A percentile compares a stretch with the other conserved stretches of the same genome.
Conservation (phyloP, 2,888 invertebrate genomes). For the Brenthis ino region DNA sequence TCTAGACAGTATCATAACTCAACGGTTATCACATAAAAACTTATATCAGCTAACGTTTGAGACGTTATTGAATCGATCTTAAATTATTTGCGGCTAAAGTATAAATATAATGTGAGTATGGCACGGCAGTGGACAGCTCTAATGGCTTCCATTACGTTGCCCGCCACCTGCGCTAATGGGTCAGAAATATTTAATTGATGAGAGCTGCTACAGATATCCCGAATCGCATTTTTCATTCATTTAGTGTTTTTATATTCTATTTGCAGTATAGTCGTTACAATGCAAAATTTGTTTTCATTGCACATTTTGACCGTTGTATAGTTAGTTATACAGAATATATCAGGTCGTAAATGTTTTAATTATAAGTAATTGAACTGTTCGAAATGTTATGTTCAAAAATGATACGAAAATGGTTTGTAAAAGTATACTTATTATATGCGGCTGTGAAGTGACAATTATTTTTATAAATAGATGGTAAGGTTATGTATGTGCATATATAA, state of each 20-base stretch:
- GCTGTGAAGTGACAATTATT: no score
- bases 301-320: not conserved
- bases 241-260: constrained; percentile 48
- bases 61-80: constrained; percentile 22
- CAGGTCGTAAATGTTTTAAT: no score
- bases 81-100: constrained; percentile 49
- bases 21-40: not conserved
- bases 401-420: no score
- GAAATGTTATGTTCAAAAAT: no score
- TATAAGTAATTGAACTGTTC: no score
- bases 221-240: constrained; percentile 67
- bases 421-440: no score
- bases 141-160: constrained; percentile 77
- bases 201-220: constrained; percentile 62
- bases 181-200: constrained; percentile 80
- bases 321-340: not conserved
- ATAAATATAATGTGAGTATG: constrained; percentile 56
- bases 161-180: constrained; percentile 77
- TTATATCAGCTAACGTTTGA: not conserved
- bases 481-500: no score
- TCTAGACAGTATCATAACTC: not conserved
- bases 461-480: no score
- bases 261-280: constrained; percentile 29
- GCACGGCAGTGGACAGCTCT: constrained; percentile 56
- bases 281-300: not conserved